phyloP scores from a whole-genome alignment of 2,797 vertebrate species.

The Ibycter americanus region DNA sequence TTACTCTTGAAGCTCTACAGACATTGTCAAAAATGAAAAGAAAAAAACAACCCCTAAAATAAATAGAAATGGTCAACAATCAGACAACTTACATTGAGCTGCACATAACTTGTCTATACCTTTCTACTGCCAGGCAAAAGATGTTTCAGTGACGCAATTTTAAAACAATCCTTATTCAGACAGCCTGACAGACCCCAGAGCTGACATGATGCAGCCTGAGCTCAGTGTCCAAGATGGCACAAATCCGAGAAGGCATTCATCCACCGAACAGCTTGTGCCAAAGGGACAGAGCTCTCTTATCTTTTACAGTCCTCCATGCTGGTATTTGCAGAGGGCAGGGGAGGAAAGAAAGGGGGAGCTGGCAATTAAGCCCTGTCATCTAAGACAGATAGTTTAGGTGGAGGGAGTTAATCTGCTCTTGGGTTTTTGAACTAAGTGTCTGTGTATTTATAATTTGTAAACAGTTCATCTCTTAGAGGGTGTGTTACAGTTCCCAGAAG shows the following conservation, averaged over 20 bases:
- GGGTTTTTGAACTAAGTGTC: conserved; percentile 70
- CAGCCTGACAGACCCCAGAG: conserved; percentile 73
- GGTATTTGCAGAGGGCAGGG: conserved; percentile 35
- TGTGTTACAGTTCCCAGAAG: conserved; percentile 87
- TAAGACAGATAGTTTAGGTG: conserved; percentile 82
- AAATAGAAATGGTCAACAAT: background rate
- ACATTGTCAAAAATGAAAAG: background rate
- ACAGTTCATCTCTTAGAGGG: conserved; percentile 77
- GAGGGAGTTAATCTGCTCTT: conserved; percentile 77
- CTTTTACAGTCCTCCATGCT: conserved; percentile 59
- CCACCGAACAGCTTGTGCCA: conserved; percentile 45
- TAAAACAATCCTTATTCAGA: conserved; percentile 39
- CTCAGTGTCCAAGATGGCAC: conserved; percentile 37
- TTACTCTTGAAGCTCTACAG: background rate
- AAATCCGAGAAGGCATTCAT: conserved; percentile 57
- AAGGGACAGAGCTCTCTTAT: conserved; percentile 73
- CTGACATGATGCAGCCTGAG: conserved; percentile 52
- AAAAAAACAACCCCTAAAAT: background rate
- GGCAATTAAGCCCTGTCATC: conserved; percentile 83
- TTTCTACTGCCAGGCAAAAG: background rate
- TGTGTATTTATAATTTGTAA: conserved; percentile 85
- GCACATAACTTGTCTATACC: background rate
- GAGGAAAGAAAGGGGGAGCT: background rate
- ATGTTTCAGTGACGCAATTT: conserved; percentile 35
- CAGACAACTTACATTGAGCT: background rate